These are phyloP conservation scores for Tragopan temminckii DNA, from an alignment of 2,797 vertebrate genomes.

Conservation along the genomic window DNA sequence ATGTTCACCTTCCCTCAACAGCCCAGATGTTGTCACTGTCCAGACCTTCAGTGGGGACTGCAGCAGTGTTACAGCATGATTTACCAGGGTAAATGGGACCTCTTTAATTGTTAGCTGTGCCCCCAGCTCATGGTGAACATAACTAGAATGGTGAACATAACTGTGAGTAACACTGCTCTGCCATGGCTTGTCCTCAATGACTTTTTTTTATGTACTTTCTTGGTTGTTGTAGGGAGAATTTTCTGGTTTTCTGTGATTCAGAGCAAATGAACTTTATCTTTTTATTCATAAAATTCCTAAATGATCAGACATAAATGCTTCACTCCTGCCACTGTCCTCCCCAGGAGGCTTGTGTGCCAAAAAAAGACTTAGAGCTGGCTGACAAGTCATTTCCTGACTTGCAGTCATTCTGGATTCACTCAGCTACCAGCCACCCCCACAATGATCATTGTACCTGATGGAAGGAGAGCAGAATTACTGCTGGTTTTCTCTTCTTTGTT, in stretches of 20 bases:
- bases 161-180: background rate
- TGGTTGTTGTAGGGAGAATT: background rate
- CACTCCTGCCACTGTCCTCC: conserved; percentile 41
- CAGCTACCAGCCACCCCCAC: conserved; percentile 48
- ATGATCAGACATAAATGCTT: conserved; percentile 49
- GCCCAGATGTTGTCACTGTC: background rate
- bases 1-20: background rate
- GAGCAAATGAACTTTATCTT: conserved; percentile 41
- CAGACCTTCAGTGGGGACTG: background rate
- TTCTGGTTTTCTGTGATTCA: conserved; percentile 46
- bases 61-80: background rate
- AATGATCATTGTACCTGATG: background rate
- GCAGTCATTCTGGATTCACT: conserved; percentile 46
- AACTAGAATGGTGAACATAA: background rate
- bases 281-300: conserved; percentile 64
- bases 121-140: background rate
- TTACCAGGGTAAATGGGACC: background rate
- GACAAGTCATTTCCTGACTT: conserved; percentile 64
- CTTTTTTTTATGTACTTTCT: conserved; percentile 23
- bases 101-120: background rate
- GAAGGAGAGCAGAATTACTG: background rate
- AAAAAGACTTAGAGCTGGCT: conserved; percentile 61
- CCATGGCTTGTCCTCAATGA: conserved; percentile 4
- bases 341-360: conserved; percentile 50
- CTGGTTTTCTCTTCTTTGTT: background rate